Conservation (phyloP, 2,797 vertebrate genomes). For the Scolopax rusticola region DNA sequence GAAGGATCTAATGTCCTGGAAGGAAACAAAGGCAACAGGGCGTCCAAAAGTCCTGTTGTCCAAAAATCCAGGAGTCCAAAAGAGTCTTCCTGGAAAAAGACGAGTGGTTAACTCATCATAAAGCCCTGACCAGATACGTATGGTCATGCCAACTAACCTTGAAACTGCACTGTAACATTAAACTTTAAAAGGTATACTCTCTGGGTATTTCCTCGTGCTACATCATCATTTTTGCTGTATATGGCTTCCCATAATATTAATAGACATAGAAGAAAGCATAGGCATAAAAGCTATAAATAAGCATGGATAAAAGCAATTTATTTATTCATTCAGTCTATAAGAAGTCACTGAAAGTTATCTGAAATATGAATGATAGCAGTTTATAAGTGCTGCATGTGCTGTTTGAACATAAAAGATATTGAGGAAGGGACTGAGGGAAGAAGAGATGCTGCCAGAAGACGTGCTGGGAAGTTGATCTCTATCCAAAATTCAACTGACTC, state of each 20-base stretch:
- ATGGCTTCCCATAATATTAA: neutral
- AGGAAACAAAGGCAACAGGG: neutral
- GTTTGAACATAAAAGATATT: neutral
- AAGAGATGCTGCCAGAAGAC: slow-evolving; percentile 48
- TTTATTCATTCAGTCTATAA: neutral
- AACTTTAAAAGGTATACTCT: neutral
- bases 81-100: neutral
- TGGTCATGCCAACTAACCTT: neutral
- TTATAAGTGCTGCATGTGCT: neutral
- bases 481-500: slow-evolving; percentile 59
- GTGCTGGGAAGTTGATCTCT: slow-evolving; percentile 50
- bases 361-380: neutral
- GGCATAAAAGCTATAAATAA: neutral
- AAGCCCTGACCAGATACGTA: neutral
- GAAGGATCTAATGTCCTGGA: neutral
- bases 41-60: no score
- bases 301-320: neutral
- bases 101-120: neutral
- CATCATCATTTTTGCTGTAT: neutral
- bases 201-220: neutral
- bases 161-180: neutral
- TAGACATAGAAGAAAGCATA: neutral
- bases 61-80: neutral
- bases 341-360: neutral
- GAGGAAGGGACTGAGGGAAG: neutral